Base-by-base conservation (phyloP, 2,888 invertebrate species). In the Luperina nickerlii region DNA sequence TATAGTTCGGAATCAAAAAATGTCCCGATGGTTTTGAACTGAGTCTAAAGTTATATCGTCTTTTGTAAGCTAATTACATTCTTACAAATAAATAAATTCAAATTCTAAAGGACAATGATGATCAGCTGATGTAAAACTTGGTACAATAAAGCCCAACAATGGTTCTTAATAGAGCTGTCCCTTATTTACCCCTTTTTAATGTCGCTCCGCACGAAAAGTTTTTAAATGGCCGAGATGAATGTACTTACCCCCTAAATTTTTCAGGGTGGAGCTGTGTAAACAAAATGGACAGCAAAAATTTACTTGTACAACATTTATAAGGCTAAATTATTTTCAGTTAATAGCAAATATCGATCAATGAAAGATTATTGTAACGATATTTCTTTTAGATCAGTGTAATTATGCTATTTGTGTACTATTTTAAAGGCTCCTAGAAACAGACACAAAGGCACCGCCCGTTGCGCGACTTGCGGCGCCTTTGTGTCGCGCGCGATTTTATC, bases 121-220 rank as follows among this genome's bases (percentile, higher is more conserved):
- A 54, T 9, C 15, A 54, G 24, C 54, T 48, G 32, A n/a, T 48
- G 24, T 42, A 63, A 42, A 42, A 63, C 38, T 42, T 27, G 8
- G 18, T 42, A 51, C 42, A 42, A 18, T 54, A 51, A 51, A 77
- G 24, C 1, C 24, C 6, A 63, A 63, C 51, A 42, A 77, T 77
- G 42, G 18, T 24, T 4, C 42, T 65, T 54, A 77, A 54, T 77
- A 78, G 63, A 45, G 27, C 54, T 65, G 42, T 32, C 63, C 32
- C 63, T 45, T 54, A 27, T 32, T 78, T 32, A 54, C 32, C 32
- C 20, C 57, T 77, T 27, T 48, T 24, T 66, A 45, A 57, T 57
- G 45, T 66, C n/a, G 45, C 32, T 66, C 2, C 20, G 57, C 57
- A 45, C n/a, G 48, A 57, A 78, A 79, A 67, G 79, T 48, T 79